These are phyloP conservation scores for Neostethus bicornis DNA, from an alignment of 2,797 vertebrate species.

Conservation along the genomic window DNA sequence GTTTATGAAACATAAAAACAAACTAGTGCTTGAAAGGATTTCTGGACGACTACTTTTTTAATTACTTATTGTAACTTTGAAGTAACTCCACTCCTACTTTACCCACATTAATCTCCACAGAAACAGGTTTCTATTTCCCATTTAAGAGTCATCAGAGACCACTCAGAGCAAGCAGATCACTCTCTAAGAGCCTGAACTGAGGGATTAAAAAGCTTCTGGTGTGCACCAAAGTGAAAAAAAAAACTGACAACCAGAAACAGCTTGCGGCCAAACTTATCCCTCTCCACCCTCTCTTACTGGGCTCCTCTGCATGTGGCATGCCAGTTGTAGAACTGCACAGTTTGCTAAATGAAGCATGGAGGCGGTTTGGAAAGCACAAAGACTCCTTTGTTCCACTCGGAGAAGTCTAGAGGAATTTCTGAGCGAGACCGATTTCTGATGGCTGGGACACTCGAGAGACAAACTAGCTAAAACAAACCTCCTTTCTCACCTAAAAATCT, in stretches of 20 bases:
- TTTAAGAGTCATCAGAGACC: too few species aligned
- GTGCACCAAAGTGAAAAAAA: neutral
- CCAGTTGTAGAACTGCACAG: constrained; percentile 32
- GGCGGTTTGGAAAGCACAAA: constrained; percentile 47
- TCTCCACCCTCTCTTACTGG: constrained; percentile 7
- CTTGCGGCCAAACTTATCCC: constrained; percentile 4
- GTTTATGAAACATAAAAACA: too few species aligned
- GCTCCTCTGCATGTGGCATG: constrained; percentile 17
- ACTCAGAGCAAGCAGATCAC: too few species aligned
- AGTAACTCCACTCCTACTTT: too few species aligned
- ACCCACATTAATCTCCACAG: too few species aligned
- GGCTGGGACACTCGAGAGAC: constrained; percentile 2
- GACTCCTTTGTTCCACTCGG: constrained; percentile 52
- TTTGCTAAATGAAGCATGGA: constrained; percentile 31
- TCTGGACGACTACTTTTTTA: too few species aligned
- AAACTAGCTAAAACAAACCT: neutral
- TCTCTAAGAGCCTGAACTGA: neutral
- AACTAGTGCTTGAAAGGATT: too few species aligned
- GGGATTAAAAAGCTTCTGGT: neutral
- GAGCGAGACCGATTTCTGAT: constrained; percentile 11
- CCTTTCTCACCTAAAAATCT: too few species aligned
- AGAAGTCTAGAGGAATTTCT: constrained; percentile 7
- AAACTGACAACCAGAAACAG: constrained; percentile 3
- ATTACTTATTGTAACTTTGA: too few species aligned
- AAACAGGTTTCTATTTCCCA: too few species aligned